phyloP scores from a whole-genome alignment of 2,888 invertebrate genomes.

The Folsomia manolachei region DNA sequence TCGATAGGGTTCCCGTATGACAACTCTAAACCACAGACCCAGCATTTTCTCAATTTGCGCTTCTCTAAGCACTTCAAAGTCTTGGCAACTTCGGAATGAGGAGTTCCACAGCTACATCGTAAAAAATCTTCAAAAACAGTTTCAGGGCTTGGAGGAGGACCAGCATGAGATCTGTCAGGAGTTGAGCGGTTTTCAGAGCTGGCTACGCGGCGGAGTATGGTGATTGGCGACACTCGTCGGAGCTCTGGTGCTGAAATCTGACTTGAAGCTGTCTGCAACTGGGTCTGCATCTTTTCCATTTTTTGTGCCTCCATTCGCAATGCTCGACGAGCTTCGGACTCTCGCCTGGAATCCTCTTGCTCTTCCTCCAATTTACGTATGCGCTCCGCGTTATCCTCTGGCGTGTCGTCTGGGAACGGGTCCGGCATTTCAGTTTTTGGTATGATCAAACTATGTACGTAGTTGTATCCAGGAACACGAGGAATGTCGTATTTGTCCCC shows the following conservation, averaged over 20 bases:
- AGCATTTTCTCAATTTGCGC: neutral
- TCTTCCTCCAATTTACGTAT: neutral
- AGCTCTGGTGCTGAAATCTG: too few relatives aligned
- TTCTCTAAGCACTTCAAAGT: neutral
- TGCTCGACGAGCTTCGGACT: neutral
- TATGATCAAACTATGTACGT: neutral
- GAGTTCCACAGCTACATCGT: neutral
- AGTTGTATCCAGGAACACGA: neutral
- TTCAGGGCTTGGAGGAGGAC: neutral
- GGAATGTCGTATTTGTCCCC: neutral
- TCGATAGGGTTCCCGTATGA: neutral
- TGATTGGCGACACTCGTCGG: too few relatives aligned
- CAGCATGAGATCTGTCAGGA: too few relatives aligned
- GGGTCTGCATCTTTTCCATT: neutral
- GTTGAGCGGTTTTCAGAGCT: too few relatives aligned
- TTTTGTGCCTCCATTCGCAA: neutral
- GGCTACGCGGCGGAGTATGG: too few relatives aligned
- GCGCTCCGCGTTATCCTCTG: neutral
- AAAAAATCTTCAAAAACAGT: neutral
- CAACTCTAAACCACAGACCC: neutral
- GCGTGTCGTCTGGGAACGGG: constrained; percentile 1
- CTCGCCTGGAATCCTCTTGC: neutral
- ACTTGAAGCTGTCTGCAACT: too few relatives aligned
- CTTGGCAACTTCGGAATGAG: neutral
- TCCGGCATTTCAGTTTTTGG: constrained; percentile 9